Conservation (phyloP, 92 coral and sea anemone species). For the Phenganax subtilis region DNA sequence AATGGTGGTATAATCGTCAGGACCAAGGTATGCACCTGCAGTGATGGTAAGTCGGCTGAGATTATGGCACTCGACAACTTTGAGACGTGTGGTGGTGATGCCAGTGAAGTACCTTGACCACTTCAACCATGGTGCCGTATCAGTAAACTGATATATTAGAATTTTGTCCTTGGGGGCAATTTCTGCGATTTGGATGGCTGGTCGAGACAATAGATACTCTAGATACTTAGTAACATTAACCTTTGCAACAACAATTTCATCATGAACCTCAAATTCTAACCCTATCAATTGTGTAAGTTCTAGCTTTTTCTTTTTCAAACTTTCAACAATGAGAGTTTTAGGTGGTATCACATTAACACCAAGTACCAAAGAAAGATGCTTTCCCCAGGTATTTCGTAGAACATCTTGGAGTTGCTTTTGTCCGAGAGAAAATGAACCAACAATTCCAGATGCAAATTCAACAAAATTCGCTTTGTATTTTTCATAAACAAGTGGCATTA, state of each 20-base stretch:
- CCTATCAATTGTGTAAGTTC: background rate
- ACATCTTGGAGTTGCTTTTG: constrained; percentile 13
- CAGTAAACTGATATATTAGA: constrained; percentile 48
- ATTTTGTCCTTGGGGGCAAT: constrained; percentile 36
- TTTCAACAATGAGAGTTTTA: background rate
- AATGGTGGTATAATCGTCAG: constrained; percentile 51
- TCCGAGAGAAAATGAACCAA: constrained; percentile 4
- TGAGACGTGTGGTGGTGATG: constrained; percentile 47
- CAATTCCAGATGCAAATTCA: constrained; percentile 15
- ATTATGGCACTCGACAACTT: constrained; percentile 43
- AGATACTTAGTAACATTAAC: constrained; percentile 15
- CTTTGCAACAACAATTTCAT: background rate
- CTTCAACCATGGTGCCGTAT: constrained; percentile 52
- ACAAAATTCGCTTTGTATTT: background rate
- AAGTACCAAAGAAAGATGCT: background rate
- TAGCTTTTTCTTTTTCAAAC: background rate
- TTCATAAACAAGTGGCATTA: constrained; percentile 7
- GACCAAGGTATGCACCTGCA: constrained; percentile 52
- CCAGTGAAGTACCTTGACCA: constrained; percentile 61
- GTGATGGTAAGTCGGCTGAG: constrained; percentile 38
- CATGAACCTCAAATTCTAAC: background rate
- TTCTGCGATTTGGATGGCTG: constrained; percentile 42
- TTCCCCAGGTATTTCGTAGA: constrained; percentile 4
- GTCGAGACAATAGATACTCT: constrained; percentile 39
- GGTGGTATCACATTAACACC: constrained; percentile 6